Percentiles rank a stretch among this genome's conserved stretches.
These are phyloP conservation scores for Eciton burchellii DNA, from an alignment of 1,140 invertebrate genomes.

Conservation along the genomic window DNA sequence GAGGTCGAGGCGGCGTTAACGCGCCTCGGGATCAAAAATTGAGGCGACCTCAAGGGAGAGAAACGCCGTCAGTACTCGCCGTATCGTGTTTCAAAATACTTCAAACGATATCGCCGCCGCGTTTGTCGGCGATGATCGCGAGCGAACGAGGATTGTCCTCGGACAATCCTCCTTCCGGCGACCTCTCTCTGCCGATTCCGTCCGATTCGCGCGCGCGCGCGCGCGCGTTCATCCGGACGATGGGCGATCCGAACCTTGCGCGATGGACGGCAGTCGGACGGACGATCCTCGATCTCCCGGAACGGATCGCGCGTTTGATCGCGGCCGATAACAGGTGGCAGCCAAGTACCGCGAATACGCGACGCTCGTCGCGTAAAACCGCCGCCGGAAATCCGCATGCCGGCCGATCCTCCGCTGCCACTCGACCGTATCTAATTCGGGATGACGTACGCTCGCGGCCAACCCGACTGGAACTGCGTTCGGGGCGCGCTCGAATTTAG, in stretches of 20 bases:
- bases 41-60: not conserved
- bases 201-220: not conserved
- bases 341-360: slow-evolving; percentile 25
- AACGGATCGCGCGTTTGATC: slow-evolving; percentile 36
- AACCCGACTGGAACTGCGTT: not conserved
- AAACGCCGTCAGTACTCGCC: no score
- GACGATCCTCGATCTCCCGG: slow-evolving; percentile 38
- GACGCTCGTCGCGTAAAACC: not conserved
- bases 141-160: no score
- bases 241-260: slow-evolving; percentile 51
- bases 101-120: no score
- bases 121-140: no score
- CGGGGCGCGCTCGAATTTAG: not conserved
- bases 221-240: no score
- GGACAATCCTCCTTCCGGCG: not conserved
- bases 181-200: not conserved
- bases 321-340: slow-evolving; percentile 38
- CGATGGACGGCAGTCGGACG: no score
- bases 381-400: not conserved
- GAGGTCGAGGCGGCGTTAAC: not conserved
- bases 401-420: not conserved
- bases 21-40: not conserved
- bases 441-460: not conserved
- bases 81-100: no score
- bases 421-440: not conserved